phyloP scores from a whole-genome alignment of 1,140 invertebrate genomes.

The Drosophila obscura region DNA sequence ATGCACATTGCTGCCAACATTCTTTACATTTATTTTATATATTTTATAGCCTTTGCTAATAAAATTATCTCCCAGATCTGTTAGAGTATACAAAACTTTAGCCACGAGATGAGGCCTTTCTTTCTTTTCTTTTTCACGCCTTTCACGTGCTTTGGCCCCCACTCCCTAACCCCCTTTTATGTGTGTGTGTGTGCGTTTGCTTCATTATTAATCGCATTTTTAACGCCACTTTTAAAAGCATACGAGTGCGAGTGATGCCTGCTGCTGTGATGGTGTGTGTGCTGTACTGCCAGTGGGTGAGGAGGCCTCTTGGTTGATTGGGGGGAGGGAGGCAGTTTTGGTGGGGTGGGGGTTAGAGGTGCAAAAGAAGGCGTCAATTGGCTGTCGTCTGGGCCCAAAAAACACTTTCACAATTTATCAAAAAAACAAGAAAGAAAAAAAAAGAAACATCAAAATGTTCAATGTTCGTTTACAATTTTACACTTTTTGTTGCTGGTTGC shows the following conservation, averaged over 20 bases:
- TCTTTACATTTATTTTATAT: conserved; percentile 13
- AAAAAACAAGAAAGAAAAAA: conserved; percentile 3
- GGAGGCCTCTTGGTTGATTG: conserved; percentile 26
- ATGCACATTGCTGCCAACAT: background rate
- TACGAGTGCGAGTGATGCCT: background rate
- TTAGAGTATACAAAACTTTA: background rate
- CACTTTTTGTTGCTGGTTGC: conserved; percentile 9
- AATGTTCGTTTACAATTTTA: conserved; percentile 59
- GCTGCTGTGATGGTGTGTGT: too few species aligned
- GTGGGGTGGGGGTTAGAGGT: background rate
- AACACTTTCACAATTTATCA: conserved; percentile 74
- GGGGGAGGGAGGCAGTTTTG: conserved; percentile 13
- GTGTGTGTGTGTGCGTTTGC: conserved; percentile 34
- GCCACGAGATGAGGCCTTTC: background rate
- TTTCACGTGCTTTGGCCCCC: conserved; percentile 54
- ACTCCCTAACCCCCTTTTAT: background rate
- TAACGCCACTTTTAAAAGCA: conserved; percentile 63
- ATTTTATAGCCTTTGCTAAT: conserved; percentile 17
- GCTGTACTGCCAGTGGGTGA: conserved; percentile 1
- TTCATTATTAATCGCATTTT: conserved; percentile 71
- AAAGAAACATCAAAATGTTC: conserved; percentile 46
- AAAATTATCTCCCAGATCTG: background rate
- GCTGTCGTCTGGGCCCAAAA: conserved; percentile 40
- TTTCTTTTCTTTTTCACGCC: conserved; percentile 31
- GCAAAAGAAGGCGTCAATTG: conserved; percentile 63